These are phyloP conservation scores for Neodiprion pinetum DNA, from an alignment of 1,140 invertebrate species.

Conservation along the genomic window DNA sequence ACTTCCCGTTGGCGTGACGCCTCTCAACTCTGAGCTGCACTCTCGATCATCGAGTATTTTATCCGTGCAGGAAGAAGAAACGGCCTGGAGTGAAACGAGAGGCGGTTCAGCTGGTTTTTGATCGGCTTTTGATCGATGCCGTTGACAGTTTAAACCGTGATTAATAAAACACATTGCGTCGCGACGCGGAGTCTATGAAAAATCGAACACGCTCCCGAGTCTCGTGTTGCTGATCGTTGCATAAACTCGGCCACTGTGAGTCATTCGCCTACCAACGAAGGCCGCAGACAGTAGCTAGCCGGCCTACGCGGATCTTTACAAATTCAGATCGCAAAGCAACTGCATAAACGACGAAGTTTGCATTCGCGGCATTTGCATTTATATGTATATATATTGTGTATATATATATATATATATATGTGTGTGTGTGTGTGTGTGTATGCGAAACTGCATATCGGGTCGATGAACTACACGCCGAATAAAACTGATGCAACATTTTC, in stretches of 20 bases:
- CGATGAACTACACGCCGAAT: too few species aligned
- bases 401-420: too few species aligned
- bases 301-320: neutral
- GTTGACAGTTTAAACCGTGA: neutral
- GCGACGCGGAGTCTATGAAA: neutral
- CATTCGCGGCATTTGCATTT: neutral
- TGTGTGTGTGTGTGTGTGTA: too few species aligned
- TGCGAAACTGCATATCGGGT: too few species aligned
- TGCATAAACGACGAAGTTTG: neutral
- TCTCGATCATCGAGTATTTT: neutral
- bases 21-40: neutral
- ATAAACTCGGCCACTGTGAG: neutral
- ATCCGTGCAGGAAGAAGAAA: too few species aligned
- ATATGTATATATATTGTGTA: too few species aligned
- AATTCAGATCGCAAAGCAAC: neutral
- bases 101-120: too few species aligned
- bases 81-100: too few species aligned
- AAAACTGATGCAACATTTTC: too few species aligned
- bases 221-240: constrained; percentile 1
- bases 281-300: neutral
- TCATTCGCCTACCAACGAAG: neutral
- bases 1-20: constrained; percentile 4
- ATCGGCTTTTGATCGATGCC: too few species aligned
- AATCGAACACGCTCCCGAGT: neutral
- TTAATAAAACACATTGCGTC: neutral